phyloP scores from a whole-genome alignment of 1,140 invertebrate species.

The Zeugodacus cucurbitae region DNA sequence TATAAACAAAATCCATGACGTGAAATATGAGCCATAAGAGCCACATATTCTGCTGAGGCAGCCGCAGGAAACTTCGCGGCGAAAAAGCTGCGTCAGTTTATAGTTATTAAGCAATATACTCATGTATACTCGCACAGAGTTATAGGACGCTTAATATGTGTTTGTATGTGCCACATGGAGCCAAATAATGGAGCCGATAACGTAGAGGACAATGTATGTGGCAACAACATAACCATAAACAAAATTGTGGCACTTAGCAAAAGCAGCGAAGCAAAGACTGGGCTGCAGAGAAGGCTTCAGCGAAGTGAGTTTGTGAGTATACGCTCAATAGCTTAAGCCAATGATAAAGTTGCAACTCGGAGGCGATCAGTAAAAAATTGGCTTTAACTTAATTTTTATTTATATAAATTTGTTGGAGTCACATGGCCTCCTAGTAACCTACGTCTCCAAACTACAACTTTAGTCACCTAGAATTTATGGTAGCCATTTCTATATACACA shows the following conservation, averaged over 20 bases:
- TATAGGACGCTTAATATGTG: background rate
- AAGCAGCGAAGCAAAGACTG: background rate
- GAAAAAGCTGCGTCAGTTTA: background rate
- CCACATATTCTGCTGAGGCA: background rate
- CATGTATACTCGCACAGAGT: no score
- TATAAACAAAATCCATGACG: conserved; percentile 12
- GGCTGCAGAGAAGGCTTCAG: background rate
- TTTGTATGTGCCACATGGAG: background rate
- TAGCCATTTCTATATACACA: background rate
- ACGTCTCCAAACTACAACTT: background rate
- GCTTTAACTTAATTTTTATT: background rate
- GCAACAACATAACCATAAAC: conserved; percentile 5
- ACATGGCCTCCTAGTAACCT: background rate
- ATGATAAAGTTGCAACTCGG: background rate
- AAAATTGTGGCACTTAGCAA: background rate
- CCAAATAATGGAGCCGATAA: background rate
- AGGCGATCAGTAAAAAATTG: background rate
- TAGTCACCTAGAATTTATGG: background rate
- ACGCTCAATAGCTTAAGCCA: background rate
- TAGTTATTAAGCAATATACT: background rate
- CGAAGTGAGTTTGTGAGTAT: background rate
- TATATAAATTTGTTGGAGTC: background rate
- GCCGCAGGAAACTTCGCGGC: background rate
- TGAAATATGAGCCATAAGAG: background rate
- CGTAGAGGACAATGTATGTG: background rate